Conservation (phyloP, 2,797 vertebrate genomes). For the Rhynchonycteris naso region DNA sequence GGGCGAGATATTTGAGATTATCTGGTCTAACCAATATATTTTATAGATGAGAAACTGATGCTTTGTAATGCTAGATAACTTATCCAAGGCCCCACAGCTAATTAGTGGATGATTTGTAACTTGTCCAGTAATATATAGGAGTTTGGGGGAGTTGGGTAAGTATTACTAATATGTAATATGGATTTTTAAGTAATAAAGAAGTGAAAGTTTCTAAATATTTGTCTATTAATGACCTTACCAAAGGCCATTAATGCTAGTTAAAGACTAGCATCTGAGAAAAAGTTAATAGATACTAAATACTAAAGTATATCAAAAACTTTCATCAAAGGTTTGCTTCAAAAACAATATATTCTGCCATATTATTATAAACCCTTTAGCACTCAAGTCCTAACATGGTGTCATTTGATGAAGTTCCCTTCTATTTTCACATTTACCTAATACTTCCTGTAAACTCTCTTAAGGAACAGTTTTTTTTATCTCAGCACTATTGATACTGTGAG, state of each 20-base stretch:
- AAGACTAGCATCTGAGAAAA: neutral
- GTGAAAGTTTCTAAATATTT: slow-evolving; percentile 40
- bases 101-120: neutral
- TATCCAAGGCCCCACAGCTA: neutral
- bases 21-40: neutral
- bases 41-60: neutral
- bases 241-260: no score
- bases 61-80: neutral
- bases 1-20: neutral
- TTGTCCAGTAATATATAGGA: neutral
- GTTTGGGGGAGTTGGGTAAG: neutral
- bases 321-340: neutral
- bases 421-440: neutral
- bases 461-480: neutral
- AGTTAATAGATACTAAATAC: neutral
- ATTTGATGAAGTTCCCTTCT: neutral
- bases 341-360: neutral
- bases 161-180: neutral
- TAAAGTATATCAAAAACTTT: neutral
- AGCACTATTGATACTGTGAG: neutral
- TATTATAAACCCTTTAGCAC: neutral
- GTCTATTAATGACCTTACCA: neutral
- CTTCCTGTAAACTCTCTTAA: neutral
- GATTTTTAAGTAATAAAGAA: slow-evolving; percentile 42
- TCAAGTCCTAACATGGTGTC: neutral